Evolutionary conservation across 2,888 invertebrate species (phyloP).

Genomic region (Drosophila kambysellisi): DNA sequence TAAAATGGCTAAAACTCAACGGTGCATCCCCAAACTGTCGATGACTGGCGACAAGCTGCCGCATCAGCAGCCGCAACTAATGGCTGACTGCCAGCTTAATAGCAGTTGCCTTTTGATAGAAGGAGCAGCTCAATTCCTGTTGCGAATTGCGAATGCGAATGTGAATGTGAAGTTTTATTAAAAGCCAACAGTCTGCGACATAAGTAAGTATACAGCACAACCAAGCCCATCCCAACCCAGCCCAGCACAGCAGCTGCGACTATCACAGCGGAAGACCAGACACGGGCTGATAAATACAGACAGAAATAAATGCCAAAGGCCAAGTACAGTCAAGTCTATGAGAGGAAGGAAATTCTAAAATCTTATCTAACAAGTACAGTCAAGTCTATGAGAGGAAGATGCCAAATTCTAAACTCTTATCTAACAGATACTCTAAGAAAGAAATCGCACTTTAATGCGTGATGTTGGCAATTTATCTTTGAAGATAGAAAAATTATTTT

Average conservation of each 20-base stretch:
- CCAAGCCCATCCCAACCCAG: background rate
- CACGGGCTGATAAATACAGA: constrained; percentile 68
- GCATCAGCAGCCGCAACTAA: constrained; percentile 68
- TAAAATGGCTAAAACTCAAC: constrained; percentile 60
- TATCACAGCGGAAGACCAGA: constrained; percentile 62
- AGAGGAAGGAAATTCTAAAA: too few relatives aligned
- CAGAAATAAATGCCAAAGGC: constrained; percentile 51
- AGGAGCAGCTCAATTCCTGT: constrained; percentile 47
- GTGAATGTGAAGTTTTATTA: constrained; percentile 67
- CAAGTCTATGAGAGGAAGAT: background rate
- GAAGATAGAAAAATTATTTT: background rate
- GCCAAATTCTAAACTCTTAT: background rate
- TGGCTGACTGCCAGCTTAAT: constrained; percentile 70
- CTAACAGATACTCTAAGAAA: background rate
- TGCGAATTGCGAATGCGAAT: constrained; percentile 38
- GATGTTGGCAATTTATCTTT: background rate
- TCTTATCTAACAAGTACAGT: constrained; percentile 40
- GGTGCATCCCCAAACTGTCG: constrained; percentile 44
- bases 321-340: constrained; percentile 39
- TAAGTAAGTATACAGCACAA: constrained; percentile 23
- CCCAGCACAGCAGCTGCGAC: constrained; percentile 27
- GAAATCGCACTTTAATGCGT: background rate
- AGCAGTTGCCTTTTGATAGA: constrained; percentile 41
- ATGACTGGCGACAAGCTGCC: constrained; percentile 70
- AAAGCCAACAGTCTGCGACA: constrained; percentile 72